Percentiles rank a stretch among this genome's conserved stretches.
These are phyloP conservation scores for Syngnathus floridae DNA, from an alignment of 2,113 vertebrate genomes.

Conservation along the genomic window DNA sequence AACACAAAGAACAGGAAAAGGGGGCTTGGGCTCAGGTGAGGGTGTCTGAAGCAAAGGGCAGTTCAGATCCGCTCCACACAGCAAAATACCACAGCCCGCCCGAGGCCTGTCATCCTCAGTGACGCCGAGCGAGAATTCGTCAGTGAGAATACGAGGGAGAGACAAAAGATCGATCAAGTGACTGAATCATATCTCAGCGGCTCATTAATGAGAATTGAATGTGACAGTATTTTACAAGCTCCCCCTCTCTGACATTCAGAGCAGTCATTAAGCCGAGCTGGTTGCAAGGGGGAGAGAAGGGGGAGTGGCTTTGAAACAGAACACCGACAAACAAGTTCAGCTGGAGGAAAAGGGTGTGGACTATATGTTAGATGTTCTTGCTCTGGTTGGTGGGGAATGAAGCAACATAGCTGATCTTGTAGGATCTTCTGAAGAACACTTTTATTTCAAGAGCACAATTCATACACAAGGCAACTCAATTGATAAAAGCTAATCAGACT, in stretches of 20 bases:
- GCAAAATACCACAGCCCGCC: conserved; percentile 44
- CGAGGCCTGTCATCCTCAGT: conserved; percentile 21
- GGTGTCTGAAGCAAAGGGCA: conserved; percentile 37
- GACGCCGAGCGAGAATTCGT: conserved; percentile 19
- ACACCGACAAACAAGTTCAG: background rate
- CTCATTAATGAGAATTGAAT: conserved; percentile 44
- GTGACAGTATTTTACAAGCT: conserved; percentile 13
- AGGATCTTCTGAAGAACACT: too few relatives aligned
- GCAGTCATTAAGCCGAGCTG: conserved; percentile 23
- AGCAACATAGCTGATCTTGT: too few relatives aligned
- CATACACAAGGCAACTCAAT: too few relatives aligned
- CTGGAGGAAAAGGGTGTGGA: background rate
- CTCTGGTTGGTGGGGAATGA: too few relatives aligned
- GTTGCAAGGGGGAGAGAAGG: conserved; percentile 14
- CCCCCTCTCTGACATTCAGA: conserved; percentile 42
- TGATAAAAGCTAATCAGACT: too few relatives aligned
- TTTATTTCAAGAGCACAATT: too few relatives aligned
- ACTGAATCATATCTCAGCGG: conserved; percentile 8
- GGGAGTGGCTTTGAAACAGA: background rate
- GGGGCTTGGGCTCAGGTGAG: conserved; percentile 13
- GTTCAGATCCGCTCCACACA: conserved; percentile 21
- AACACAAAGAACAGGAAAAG: conserved; percentile 24
- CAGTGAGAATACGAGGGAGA: background rate
- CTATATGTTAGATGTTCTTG: background rate
- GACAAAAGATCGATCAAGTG: conserved; percentile 19